Evolutionary conservation across 2,888 invertebrate species (phyloP).

Genomic region (Cryptus viduatorius): DNA sequence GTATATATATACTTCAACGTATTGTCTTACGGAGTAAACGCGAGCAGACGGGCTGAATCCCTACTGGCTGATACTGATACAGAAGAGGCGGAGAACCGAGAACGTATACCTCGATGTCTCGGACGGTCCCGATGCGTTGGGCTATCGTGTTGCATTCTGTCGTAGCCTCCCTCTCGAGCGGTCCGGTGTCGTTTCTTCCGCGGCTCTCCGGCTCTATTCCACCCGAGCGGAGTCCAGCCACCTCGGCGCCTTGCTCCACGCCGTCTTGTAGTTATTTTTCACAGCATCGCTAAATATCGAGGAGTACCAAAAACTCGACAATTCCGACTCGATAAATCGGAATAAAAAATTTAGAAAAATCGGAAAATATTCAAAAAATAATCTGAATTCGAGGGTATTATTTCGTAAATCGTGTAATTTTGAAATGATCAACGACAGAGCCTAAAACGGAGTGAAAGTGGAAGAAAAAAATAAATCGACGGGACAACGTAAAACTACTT

Average conservation of each 20-base stretch:
- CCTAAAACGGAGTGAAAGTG: neutral
- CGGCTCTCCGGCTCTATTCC: constrained; percentile 66
- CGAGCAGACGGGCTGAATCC: constrained; percentile 22
- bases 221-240: constrained; percentile 68
- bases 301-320: neutral
- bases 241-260: constrained; percentile 44
- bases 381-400: too few species aligned
- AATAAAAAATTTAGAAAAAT: neutral
- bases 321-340: neutral
- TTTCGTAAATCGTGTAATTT: too few species aligned
- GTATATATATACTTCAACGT: neutral
- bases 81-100: constrained; percentile 47
- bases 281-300: neutral
- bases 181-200: constrained; percentile 66
- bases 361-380: neutral
- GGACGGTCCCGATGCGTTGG: constrained; percentile 47
- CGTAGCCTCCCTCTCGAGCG: constrained; percentile 67
- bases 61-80: constrained; percentile 11
- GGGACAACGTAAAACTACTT: constrained; percentile 48
- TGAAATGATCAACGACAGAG: neutral
- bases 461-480: constrained; percentile 17
- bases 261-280: neutral
- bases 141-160: constrained; percentile 66
- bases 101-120: constrained; percentile 47
- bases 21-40: constrained; percentile 15